Conservation (phyloP, 2,888 invertebrate species). For the Pseudeuparius sepicola region DNA sequence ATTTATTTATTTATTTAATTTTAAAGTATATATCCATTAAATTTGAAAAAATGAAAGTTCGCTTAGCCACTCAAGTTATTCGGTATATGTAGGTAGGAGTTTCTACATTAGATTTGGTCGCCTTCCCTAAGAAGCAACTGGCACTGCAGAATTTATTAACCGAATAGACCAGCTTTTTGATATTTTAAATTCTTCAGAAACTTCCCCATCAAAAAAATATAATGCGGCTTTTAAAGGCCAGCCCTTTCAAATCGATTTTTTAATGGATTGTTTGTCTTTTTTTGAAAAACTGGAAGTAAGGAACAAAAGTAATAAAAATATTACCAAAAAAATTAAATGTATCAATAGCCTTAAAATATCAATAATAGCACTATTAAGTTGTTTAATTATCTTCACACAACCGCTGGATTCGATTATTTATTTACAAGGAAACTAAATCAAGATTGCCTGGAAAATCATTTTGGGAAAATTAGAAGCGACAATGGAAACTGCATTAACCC, state of each 20-base stretch:
- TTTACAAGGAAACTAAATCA: conserved; percentile 10
- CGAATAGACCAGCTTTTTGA: too few relatives aligned
- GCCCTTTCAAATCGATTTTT: conserved; percentile 9
- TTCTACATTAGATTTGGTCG: too few relatives aligned
- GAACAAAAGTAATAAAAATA: conserved; percentile 6
- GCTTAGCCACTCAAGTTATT: too few relatives aligned
- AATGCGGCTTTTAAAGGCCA: conserved; percentile 10
- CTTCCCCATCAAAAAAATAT: conserved; percentile 4
- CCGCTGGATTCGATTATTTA: conserved; percentile 5
- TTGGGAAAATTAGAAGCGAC: conserved; percentile 7
- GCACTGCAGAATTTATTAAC: too few relatives aligned
- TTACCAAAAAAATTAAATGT: conserved; percentile 9
- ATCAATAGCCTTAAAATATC: conserved; percentile 5
- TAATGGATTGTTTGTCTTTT: conserved; percentile 8
- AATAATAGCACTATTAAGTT: conserved; percentile 4
- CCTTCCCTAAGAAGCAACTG: too few relatives aligned
- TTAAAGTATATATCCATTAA: too few relatives aligned
- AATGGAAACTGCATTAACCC: conserved; percentile 9
- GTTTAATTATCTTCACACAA: background rate
- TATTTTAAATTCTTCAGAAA: too few relatives aligned
- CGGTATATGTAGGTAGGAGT: too few relatives aligned
- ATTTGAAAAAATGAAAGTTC: conserved; percentile 10
- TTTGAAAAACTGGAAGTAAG: conserved; percentile 8
- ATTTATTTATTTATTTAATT: too few relatives aligned
- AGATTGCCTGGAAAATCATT: conserved; percentile 11